Base-by-base conservation (phyloP, 2,888 invertebrate genomes). In the Priocnemis perturbator region DNA sequence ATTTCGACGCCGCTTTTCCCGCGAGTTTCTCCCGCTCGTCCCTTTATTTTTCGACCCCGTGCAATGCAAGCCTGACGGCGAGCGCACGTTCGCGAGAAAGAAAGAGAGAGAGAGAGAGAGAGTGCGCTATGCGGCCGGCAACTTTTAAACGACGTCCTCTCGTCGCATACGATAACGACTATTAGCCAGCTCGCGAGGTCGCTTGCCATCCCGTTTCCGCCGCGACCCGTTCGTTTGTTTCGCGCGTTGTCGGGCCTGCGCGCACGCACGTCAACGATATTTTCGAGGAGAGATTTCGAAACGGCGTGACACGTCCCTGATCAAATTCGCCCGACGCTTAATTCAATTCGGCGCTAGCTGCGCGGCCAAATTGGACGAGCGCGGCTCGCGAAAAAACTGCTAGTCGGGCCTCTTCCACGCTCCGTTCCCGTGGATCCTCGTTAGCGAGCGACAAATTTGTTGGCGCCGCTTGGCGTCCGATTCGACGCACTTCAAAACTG, bases 361-460 rank as follows among this genome's bases (percentile, higher is more conserved):
- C 67, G 64, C 64, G 64, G 56, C 48, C 60, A 62, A 73, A 73
- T 71, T 73, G 73, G 61, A 73, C 23, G 58, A 67, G 64, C 37
- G 50, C 60, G 63, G 63, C 60, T 71, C 61, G 67, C 50, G 50
- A 50, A 50, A 50, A 50, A 50, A 50, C 50, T 37, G 37, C 37
- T 1, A 23, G 15, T 0, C 15, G 30, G 14, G 0, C 53, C 52
- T 37, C 50, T 53, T 11, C 23, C 21, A 21, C 30, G 0, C 37
- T 20, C 37, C 1, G 37, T 56, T 56, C 53, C 60, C 50, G 37
- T 57, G 56, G 57, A 69, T 74, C 71, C 57, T 59, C 74, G 69
- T 64, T 69, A 69, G 78, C 77, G 37, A 1, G 14, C 1, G 37
- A 69, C 76, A 78, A 72, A 71, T 78, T 71, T 63, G 70, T 76